phyloP scores from a whole-genome alignment of 35 echinoderm and acorn worm genomes.

The Lytechinus pictus region DNA sequence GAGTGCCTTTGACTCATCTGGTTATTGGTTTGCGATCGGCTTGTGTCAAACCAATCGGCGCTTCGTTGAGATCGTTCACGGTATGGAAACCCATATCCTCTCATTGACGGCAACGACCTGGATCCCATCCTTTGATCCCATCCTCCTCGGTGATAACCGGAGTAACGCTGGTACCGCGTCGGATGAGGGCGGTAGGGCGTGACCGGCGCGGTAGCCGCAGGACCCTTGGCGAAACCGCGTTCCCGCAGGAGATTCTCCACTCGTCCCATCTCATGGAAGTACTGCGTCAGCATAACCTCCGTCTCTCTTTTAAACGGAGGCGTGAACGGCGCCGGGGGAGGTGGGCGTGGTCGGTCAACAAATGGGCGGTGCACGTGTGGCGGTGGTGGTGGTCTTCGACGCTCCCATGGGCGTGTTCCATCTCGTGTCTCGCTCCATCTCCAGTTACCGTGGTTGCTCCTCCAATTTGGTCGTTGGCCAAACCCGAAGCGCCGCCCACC shows the following conservation, averaged over 20 bases:
- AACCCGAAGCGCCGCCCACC: not conserved
- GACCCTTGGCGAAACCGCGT: slow-evolving; percentile 48
- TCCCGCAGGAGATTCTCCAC: slow-evolving; percentile 45
- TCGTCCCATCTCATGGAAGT: slow-evolving; percentile 36
- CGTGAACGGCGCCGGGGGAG: not conserved
- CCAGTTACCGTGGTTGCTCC: slow-evolving; percentile 20
- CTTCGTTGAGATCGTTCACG: slow-evolving; percentile 21
- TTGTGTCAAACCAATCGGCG: slow-evolving; percentile 34
- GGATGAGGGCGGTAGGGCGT: not conserved
- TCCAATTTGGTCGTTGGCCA: not conserved
- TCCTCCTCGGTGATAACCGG: not conserved
- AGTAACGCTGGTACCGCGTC: not conserved
- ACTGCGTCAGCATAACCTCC: slow-evolving; percentile 39
- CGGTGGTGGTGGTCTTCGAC: not conserved
- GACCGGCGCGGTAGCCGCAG: not conserved
- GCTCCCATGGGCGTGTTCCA: not conserved
- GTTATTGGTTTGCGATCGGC: slow-evolving; percentile 15
- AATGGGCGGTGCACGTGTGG: not conserved
- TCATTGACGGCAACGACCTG: slow-evolving; percentile 22
- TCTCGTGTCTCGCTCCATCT: not conserved
- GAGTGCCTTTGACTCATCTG: not conserved
- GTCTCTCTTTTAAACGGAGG: slow-evolving; percentile 31
- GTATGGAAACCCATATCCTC: not conserved
- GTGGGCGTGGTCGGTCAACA: not conserved
- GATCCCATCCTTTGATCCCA: not conserved